A percentile compares a stretch with the other conserved stretches of the same genome.
Conservation (phyloP, 2,113 vertebrate genomes). For the Hippopotamus amphibius region DNA sequence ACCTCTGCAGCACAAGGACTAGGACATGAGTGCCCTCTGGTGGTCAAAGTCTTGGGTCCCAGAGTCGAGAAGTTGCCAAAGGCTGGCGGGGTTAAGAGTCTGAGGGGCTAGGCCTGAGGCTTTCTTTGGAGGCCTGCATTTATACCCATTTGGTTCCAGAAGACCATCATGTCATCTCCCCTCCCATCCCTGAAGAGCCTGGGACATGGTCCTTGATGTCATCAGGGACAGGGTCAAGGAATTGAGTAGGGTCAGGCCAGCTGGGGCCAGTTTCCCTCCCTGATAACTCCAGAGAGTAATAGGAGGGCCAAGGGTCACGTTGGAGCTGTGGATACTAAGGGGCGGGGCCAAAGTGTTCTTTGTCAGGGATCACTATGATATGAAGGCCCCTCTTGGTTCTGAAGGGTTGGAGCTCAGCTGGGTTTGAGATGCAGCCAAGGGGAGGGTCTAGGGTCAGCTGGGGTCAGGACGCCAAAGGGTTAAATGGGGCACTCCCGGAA, state of each 20-base stretch:
- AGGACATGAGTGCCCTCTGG: not conserved
- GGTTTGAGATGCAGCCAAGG: not conserved
- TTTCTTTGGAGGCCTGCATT: not conserved
- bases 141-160: not conserved
- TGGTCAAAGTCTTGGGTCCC: not conserved
- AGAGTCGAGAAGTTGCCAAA: not conserved
- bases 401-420: not conserved
- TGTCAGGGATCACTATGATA: not conserved
- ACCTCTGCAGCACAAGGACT: not conserved
- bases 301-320: not conserved
- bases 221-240: not conserved
- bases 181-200: not conserved
- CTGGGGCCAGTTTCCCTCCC: not conserved
- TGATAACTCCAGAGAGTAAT: not conserved
- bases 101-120: not conserved
- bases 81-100: not conserved
- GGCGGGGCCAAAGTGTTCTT: not conserved
- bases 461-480: not conserved
- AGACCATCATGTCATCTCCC: not conserved
- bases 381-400: not conserved
- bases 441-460: not conserved
- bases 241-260: not conserved
- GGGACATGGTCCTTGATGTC: not conserved
- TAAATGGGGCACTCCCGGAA: not conserved
- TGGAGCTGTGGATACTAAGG: not conserved